A percentile compares a stretch with the other conserved stretches of the same genome.
Evolutionary conservation across 2,888 invertebrate genomes (phyloP).

Genomic region (Heterodera filipjevi): DNA sequence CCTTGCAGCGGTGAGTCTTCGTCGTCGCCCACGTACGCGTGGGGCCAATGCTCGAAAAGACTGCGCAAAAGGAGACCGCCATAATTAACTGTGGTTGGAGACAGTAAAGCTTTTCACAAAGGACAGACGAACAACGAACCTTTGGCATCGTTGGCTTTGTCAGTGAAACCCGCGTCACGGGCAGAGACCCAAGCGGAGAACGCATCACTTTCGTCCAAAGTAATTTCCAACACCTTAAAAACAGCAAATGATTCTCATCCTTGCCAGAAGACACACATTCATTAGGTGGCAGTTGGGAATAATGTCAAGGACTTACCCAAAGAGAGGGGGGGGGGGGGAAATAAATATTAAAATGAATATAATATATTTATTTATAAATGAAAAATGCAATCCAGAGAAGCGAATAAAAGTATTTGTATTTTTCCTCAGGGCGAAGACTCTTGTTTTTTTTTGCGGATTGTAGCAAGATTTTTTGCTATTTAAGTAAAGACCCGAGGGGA

Average conservation of each 20-base stretch:
- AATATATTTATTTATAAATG: too few species aligned
- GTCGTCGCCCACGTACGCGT: slow-evolving; percentile 53
- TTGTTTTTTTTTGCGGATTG: neutral
- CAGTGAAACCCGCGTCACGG: slow-evolving; percentile 85
- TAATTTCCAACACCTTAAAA: slow-evolving; percentile 87
- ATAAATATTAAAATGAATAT: too few species aligned
- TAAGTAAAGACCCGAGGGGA: too few species aligned
- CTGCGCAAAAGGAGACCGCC: slow-evolving; percentile 91
- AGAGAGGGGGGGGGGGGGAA: too few species aligned
- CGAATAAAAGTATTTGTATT: too few species aligned
- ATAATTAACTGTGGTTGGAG: slow-evolving; percentile 78
- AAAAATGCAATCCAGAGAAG: too few species aligned
- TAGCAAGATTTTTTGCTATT: neutral
- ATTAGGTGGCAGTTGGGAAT: too few species aligned
- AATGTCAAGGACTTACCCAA: too few species aligned
- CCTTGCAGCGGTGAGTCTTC: slow-evolving; percentile 48
- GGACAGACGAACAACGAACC: slow-evolving; percentile 32
- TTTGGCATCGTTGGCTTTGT: slow-evolving; percentile 74
- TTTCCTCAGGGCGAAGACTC: neutral
- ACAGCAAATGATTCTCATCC: neutral
- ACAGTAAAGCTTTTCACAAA: neutral
- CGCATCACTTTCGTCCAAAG: slow-evolving; percentile 95
- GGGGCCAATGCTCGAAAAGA: slow-evolving; percentile 86
- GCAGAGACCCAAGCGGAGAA: slow-evolving; percentile 98
- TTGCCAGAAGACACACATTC: too few species aligned